A percentile compares a stretch with the other conserved stretches of the same genome.
phyloP scores from a whole-genome alignment of 2,888 invertebrate genomes.

The Phrixothrix hirtus region DNA sequence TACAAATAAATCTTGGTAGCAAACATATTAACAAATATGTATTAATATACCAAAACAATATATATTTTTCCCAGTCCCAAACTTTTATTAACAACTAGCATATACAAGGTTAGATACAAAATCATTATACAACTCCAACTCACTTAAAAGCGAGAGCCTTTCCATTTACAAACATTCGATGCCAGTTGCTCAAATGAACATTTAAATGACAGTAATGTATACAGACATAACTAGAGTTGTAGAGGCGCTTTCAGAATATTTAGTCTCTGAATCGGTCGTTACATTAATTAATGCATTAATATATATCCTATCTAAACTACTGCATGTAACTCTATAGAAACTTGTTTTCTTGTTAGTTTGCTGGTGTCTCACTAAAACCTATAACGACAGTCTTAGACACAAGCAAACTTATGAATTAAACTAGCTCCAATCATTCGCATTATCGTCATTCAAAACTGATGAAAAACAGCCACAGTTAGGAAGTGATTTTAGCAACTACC shows the following conservation, averaged over 20 bases:
- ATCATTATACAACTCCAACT: constrained; percentile 47
- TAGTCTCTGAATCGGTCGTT: constrained; percentile 25
- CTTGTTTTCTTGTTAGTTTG: constrained; percentile 19
- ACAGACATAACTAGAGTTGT: constrained; percentile 31
- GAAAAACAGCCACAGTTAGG: constrained; percentile 7
- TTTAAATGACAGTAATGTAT: constrained; percentile 27
- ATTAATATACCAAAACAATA: not conserved
- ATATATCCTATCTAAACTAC: constrained; percentile 34
- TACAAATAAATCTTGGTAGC: too few relatives aligned
- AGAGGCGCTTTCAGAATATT: constrained; percentile 20
- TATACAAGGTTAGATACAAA: constrained; percentile 51
- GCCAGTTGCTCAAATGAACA: constrained; percentile 35
- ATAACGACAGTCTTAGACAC: constrained; percentile 32
- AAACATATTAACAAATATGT: too few relatives aligned
- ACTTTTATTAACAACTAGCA: constrained; percentile 57
- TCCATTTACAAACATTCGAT: constrained; percentile 36
- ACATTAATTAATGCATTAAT: constrained; percentile 30
- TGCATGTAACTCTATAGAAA: constrained; percentile 25
- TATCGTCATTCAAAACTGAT: constrained; percentile 29
- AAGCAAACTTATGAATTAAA: constrained; percentile 30
- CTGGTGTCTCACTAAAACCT: constrained; percentile 27
- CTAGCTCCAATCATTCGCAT: constrained; percentile 30
- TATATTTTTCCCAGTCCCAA: constrained; percentile 51
- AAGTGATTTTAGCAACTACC: constrained; percentile 16
- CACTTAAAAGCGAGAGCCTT: constrained; percentile 24